Evolutionary conservation across 2,888 invertebrate species (phyloP).

Genomic region (Phlogophora meticulosa): DNA sequence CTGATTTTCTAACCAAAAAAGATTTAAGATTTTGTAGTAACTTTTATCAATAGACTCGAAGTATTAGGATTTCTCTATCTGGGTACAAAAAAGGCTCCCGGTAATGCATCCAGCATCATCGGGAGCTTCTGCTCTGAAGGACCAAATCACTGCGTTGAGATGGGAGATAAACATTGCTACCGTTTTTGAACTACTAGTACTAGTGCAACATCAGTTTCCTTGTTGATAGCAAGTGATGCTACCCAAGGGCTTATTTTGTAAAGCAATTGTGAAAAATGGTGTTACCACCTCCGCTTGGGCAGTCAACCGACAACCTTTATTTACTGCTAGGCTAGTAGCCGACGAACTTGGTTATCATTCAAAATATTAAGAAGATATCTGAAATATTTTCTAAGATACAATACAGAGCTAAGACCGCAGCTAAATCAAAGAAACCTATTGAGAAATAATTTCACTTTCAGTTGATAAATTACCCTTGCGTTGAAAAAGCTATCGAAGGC

Average conservation of each 20-base stretch:
- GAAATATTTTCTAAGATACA: constrained; percentile 73
- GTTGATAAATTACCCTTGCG: constrained; percentile 76
- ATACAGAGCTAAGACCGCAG: constrained; percentile 66
- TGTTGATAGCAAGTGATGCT: constrained; percentile 73
- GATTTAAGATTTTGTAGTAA: constrained; percentile 81
- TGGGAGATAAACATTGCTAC: constrained; percentile 83
- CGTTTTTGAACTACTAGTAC: constrained; percentile 83
- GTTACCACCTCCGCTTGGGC: constrained; percentile 27
- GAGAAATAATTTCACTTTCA: constrained; percentile 70
- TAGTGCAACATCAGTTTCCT: constrained; percentile 75
- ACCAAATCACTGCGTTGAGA: constrained; percentile 80
- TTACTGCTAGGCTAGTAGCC: constrained; percentile 24
- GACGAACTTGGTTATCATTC: constrained; percentile 14
- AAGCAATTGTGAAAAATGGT: constrained; percentile 29
- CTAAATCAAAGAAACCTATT: constrained; percentile 24
- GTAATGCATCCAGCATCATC: too few species aligned
- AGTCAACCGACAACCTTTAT: constrained; percentile 26
- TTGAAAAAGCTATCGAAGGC: constrained; percentile 75
- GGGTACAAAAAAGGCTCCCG: constrained; percentile 80
- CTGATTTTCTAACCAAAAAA: constrained; percentile 78
- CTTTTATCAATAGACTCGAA: constrained; percentile 82
- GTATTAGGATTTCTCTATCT: constrained; percentile 80
- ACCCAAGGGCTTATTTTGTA: constrained; percentile 69
- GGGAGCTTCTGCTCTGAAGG: constrained; percentile 81
- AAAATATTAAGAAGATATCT: constrained; percentile 35